phyloP scores from a whole-genome alignment of 2,113 vertebrate species.

The Struthidea cinerea region DNA sequence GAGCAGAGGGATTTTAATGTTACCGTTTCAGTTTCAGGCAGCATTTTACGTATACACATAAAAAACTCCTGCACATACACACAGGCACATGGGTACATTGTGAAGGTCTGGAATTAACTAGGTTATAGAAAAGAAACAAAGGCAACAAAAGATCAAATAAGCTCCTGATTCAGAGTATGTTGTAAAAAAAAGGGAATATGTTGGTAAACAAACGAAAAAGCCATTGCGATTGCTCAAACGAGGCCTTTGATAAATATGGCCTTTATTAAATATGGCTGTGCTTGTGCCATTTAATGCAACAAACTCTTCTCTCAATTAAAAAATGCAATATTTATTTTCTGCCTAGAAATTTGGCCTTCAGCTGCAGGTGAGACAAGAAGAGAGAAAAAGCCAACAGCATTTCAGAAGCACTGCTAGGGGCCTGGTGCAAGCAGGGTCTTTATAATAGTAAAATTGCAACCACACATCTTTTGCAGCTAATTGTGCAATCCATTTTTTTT shows the following conservation, averaged over 20 bases:
- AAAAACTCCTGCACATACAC: rapidly evolving
- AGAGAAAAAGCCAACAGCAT: neutral
- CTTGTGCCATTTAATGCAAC: neutral
- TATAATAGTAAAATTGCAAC: neutral
- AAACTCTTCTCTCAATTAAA: neutral
- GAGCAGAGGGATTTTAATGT: neutral
- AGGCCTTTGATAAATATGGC: neutral
- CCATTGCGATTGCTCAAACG: neutral
- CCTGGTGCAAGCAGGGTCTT: rapidly evolving
- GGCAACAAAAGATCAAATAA: neutral
- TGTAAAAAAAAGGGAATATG: neutral
- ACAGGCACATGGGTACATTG: rapidly evolving
- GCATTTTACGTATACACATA: neutral
- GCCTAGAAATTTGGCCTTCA: neutral
- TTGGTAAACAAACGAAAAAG: neutral
- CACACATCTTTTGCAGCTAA: neutral
- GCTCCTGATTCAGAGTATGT: neutral
- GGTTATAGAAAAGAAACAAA: neutral
- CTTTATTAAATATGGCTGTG: neutral
- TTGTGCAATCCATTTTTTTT: neutral
- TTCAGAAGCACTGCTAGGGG: neutral
- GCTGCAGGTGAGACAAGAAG: neutral
- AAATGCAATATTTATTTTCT: neutral
- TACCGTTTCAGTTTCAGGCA: neutral
- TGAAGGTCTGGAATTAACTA: neutral